Base-by-base conservation (phyloP, 2,113 vertebrate genomes). In the Pangasianodon gigas region DNA sequence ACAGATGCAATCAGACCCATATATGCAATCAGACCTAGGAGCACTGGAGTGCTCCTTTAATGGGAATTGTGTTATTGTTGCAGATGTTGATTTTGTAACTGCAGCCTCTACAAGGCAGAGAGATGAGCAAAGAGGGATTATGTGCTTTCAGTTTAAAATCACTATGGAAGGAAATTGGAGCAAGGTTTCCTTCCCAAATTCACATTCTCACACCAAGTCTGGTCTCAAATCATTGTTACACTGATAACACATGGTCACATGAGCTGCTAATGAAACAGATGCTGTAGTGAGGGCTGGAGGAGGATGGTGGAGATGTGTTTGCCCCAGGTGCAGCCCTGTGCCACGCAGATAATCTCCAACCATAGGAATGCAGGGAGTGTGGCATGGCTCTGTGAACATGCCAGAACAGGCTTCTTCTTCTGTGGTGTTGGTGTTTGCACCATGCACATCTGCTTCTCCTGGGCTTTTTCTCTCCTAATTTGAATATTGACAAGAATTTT, bases 321-420 rank as follows among this genome's bases (percentile, higher is more conserved):
- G 69, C 26, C 74, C 71, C 77, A 85, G 75, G 84, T 86, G 60
- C 83, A 79, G 56, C 74, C 65, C 67, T 21, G 81, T 87, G 56
- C 86, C n/a, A 24, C 21, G 74, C 82, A 56, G 10, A 41, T 51
- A 85, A 67, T 87, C 32, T 91, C 48, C 54, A 86, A 58, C 62
- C 80, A 84, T 65, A 85, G 87, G 89, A 92, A 90, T 91, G 84
- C 87, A 41, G 88, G 6, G 84, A 88, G 90, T 75, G 58, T 71
- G 74, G 84, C 87, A 56, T 24, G 24, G 87, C 60, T 81, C 41
- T 67, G 85, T 58, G 52, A 85, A 71, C 90, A 90, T 52, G 90
- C 69, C 65, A 84, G 6, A 82, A 87, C 90, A 83, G 19, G 75
- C 85, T 24, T 58, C 2, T 32, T 85, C 52, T 65, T 89, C 6